Percentiles rank a stretch among this genome's conserved stretches.
Evolutionary conservation across 2,113 vertebrate genomes (phyloP).

Genomic region (Ameiurus melas): DNA sequence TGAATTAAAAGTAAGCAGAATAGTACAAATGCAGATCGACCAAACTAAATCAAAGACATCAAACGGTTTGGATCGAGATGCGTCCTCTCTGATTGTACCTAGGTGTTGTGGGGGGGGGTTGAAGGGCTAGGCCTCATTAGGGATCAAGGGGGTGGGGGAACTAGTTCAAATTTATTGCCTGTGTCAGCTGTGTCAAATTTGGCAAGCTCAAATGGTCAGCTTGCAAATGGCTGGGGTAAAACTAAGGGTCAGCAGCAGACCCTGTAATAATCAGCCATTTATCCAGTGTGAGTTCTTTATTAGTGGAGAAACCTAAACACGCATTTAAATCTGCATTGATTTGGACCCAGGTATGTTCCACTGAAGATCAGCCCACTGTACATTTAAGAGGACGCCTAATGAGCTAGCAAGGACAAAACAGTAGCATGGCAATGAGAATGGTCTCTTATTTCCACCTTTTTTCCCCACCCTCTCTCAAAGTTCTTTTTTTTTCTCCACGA

Average conservation of each 20-base stretch:
- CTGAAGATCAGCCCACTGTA: neutral
- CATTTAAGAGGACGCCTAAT: neutral
- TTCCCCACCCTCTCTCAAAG: constrained; percentile 31
- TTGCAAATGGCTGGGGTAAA: constrained; percentile 76
- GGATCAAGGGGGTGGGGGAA: constrained; percentile 71
- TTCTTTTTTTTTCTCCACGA: constrained; percentile 52
- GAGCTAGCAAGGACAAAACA: neutral
- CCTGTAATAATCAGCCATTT: constrained; percentile 62
- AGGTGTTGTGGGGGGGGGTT: constrained; percentile 23
- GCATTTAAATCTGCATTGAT: neutral
- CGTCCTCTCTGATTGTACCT: neutral
- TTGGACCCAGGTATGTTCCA: neutral
- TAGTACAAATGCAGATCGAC: neutral
- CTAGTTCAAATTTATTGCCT: constrained; percentile 78
- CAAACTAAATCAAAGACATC: neutral
- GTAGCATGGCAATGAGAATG: too few relatives aligned
- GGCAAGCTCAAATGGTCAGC: constrained; percentile 78
- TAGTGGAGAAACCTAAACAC: neutral
- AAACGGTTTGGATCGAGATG: neutral
- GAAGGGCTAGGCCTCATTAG: constrained; percentile 60
- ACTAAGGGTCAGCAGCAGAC: constrained; percentile 68
- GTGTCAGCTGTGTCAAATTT: constrained; percentile 81
- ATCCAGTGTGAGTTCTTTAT: constrained; percentile 49
- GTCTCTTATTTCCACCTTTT: neutral
- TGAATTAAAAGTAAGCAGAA: neutral